Evolutionary conservation across 2,113 vertebrate species (phyloP).

Genomic region (Podarcis cretensis): DNA sequence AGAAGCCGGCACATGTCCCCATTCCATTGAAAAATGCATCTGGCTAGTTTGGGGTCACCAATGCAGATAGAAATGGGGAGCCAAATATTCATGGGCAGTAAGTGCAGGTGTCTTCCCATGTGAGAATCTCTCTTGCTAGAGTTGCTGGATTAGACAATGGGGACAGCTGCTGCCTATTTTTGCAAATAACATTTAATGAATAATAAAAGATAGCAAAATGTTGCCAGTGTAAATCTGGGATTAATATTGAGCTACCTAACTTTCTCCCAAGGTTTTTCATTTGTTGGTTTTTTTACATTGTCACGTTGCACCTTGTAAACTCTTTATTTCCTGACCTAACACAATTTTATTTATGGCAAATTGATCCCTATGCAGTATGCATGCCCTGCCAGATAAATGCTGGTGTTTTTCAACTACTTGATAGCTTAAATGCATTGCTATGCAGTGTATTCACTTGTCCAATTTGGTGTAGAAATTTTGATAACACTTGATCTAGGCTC

Average conservation of each 20-base stretch:
- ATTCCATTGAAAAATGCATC: not conserved
- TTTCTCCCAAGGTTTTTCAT: not conserved
- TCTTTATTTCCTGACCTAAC: not conserved
- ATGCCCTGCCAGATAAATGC: not conserved
- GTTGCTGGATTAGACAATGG: not conserved
- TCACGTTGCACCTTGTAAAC: not conserved
- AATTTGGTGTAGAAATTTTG: not conserved
- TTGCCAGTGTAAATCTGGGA: not conserved
- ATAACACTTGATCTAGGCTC: not conserved
- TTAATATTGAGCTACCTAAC: not conserved
- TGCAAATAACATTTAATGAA: not conserved
- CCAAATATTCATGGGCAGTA: not conserved
- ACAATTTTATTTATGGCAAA: not conserved
- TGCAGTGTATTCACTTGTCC: not conserved
- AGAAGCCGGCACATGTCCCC: not conserved
- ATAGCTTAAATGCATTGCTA: not conserved
- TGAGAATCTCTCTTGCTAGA: not conserved
- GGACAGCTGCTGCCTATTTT: not conserved
- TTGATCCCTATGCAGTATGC: not conserved
- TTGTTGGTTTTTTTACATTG: too few species aligned
- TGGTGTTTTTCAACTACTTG: not conserved
- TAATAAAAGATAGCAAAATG: not conserved
- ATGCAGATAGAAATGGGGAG: not conserved
- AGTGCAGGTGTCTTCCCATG: not conserved
- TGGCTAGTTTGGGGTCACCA: not conserved